Conservation (phyloP, 2,113 vertebrate genomes). For the Coturnix japonica region DNA sequence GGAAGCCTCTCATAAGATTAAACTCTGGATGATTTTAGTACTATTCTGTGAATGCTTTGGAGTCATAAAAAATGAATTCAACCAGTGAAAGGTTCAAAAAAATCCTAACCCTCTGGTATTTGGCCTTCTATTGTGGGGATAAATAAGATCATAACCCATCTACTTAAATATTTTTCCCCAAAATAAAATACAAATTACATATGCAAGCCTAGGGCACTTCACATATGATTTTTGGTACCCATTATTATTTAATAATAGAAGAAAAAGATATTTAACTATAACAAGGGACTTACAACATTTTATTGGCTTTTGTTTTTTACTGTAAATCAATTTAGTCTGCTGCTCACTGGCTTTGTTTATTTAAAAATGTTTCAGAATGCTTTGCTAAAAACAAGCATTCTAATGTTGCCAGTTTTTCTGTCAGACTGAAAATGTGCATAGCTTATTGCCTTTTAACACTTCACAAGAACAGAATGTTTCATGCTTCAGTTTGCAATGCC, state of each 20-base stretch:
- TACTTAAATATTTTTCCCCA: neutral
- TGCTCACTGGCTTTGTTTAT: constrained; percentile 68
- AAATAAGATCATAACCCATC: neutral
- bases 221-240: neutral
- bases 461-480: constrained; percentile 54
- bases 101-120: neutral
- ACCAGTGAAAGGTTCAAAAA: neutral
- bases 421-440: constrained; percentile 67
- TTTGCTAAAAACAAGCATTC: constrained; percentile 66
- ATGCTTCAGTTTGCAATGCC: constrained; percentile 28
- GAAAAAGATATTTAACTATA: constrained; percentile 70
- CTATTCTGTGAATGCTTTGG: neutral
- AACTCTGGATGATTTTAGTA: neutral
- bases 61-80: neutral
- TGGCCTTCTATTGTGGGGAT: neutral
- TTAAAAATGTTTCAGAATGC: constrained; percentile 67
- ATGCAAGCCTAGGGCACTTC: neutral
- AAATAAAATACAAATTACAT: neutral
- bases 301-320: constrained; percentile 60
- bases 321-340: constrained; percentile 59
- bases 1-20: neutral
- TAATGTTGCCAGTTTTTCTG: constrained; percentile 34
- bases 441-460: constrained; percentile 63
- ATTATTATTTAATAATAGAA: constrained; percentile 40
- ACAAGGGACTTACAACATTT: constrained; percentile 47